phyloP scores from a whole-genome alignment of 2,797 vertebrate species.

The Chrysocyon brachyurus region DNA sequence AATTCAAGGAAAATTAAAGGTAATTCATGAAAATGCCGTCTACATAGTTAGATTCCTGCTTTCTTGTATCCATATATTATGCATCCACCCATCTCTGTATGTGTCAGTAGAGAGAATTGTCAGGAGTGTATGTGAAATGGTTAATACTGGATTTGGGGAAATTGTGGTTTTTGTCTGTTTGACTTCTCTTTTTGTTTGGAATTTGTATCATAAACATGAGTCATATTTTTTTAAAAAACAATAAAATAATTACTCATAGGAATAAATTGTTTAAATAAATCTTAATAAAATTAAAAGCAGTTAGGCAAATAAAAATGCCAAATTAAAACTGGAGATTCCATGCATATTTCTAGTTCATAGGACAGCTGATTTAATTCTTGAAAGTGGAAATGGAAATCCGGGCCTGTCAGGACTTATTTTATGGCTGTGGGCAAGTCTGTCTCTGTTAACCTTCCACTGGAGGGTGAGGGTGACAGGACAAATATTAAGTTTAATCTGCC shows the following conservation, averaged over 20 bases:
- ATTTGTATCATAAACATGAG: neutral
- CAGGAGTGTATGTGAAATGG: neutral
- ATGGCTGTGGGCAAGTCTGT: neutral
- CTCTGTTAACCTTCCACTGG: neutral
- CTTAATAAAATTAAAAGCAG: slow-evolving; percentile 1
- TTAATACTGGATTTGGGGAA: neutral
- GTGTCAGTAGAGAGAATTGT: neutral
- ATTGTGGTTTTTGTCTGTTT: neutral
- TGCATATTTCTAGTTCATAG: neutral
- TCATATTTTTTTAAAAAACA: neutral
- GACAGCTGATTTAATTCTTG: neutral
- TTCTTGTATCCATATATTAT: neutral
- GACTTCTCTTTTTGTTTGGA: neutral
- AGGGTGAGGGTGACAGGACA: neutral
- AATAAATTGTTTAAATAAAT: neutral
- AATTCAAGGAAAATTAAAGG: neutral
- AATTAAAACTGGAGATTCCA: neutral
- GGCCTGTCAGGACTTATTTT: neutral
- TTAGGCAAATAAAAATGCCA: neutral
- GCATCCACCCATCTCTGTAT: neutral
- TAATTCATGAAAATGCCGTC: neutral
- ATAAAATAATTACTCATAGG: neutral
- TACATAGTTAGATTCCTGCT: neutral
- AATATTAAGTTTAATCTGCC: neutral
- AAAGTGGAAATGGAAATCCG: neutral